These are phyloP conservation scores for Dromas ardeola DNA, from an alignment of 2,113 vertebrate genomes.

Conservation along the genomic window DNA sequence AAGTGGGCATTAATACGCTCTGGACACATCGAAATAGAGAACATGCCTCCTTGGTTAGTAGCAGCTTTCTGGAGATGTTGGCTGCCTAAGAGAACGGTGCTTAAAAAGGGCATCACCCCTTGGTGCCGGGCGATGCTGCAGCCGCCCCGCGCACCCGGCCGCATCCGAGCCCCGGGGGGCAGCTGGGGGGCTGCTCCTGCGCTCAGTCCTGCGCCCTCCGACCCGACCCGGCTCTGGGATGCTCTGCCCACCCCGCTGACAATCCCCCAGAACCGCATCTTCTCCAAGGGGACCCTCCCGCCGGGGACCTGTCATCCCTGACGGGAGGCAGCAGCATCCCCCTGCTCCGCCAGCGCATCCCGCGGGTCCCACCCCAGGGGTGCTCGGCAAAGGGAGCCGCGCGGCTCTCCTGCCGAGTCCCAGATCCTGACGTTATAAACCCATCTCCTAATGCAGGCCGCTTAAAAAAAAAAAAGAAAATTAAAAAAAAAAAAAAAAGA, in stretches of 20 bases:
- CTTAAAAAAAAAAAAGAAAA: neutral
- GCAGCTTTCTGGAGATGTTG: constrained; percentile 14
- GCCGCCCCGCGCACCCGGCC: accelerated
- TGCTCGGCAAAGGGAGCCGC: neutral
- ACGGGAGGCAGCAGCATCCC: neutral
- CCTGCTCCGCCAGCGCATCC: neutral
- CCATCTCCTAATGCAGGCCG: neutral
- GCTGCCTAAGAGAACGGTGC: neutral
- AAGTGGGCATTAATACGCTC: constrained; percentile 64
- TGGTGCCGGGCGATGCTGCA: neutral
- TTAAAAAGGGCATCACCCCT: neutral
- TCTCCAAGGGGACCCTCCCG: neutral
- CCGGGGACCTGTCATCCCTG: neutral
- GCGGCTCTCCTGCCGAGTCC: neutral
- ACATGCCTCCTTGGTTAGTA: constrained; percentile 69
- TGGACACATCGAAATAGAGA: constrained; percentile 36
- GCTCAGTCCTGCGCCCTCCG: neutral
- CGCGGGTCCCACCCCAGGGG: neutral
- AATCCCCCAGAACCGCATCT: neutral
- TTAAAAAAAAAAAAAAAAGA: too few species aligned
- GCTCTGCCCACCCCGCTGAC: neutral
- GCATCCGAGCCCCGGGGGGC: neutral
- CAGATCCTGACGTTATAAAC: neutral
- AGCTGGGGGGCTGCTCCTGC: neutral
- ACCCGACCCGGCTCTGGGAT: neutral